Base-by-base conservation (phyloP, 2,888 invertebrate genomes). In the Oscheius onirici region DNA sequence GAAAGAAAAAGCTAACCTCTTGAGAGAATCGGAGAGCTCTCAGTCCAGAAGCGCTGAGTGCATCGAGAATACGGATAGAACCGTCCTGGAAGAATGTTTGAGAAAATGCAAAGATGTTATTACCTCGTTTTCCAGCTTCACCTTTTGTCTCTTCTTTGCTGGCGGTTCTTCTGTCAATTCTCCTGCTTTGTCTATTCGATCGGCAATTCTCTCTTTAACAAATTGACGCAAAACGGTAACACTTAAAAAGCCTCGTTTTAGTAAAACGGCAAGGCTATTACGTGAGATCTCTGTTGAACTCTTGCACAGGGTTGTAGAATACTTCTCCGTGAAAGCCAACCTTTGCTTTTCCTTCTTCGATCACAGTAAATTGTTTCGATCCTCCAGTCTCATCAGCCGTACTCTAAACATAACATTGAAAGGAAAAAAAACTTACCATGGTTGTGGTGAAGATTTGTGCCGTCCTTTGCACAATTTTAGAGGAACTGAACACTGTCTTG, bases 291-390 rank as follows among this genome's bases (percentile, higher is more conserved):
- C 99, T 91, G 88, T 99, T 99, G 86, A 99, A 99, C 88, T 99
- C 95, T 89, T 97, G 96, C 0, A 97, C 97, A 0, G 97, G 90
- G 89, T 99, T 99, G 88, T 99, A 99, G 89, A 99, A 99, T 0
- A 97, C 95, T 5, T 78, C 78, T 0, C 81, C 82, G 22, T 78
- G 71, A 51, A 82, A 82, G 44, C 76, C 76, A 40, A 85, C 83
- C 73, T 80, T 81, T 24, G 83, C 85, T 55, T 77, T 74, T 44
- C 85, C 85, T 72, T 83, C 83, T 54, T 68, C 22, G 46, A 75
- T 60, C 13, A 74, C 40, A 17, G 41, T 74, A 40, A 52, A 57
- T 5, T 68, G 55, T 34, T 57, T 26, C 8, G 43, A 17, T 20
- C 41, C 46, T 15, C 46, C 46, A 46, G 13, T n/a, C 3, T 5